These are phyloP conservation scores for Macrostomum lignano DNA, from an alignment of 1,140 invertebrate genomes.

Conservation along the genomic window DNA sequence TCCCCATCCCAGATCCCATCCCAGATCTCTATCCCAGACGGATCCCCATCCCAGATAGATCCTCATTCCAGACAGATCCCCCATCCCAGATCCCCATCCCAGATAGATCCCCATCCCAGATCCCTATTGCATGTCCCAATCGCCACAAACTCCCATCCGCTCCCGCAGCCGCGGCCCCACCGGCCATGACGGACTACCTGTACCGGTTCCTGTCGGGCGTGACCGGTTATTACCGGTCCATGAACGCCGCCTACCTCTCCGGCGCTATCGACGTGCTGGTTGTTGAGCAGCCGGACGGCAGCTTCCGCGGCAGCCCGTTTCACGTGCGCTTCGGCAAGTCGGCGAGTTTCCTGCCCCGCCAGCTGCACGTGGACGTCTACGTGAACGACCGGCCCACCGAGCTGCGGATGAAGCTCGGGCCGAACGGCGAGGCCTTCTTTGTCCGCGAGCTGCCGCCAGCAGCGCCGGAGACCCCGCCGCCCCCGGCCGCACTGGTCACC, in stretches of 20 bases:
- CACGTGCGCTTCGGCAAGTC: conserved; percentile 96
- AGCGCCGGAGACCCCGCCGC: conserved; percentile 27
- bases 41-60: too few relatives aligned
- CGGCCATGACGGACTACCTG: too few relatives aligned
- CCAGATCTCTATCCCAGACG: too few relatives aligned
- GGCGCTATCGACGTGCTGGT: conserved; percentile 96
- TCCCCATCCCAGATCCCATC: too few relatives aligned
- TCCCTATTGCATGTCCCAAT: too few relatives aligned
- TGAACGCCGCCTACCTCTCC: conserved; percentile 80
- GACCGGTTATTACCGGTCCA: too few relatives aligned
- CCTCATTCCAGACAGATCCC: too few relatives aligned
- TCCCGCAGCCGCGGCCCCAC: too few relatives aligned
- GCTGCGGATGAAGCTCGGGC: conserved; percentile 94
- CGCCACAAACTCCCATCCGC: too few relatives aligned
- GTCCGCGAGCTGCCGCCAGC: conserved; percentile 48
- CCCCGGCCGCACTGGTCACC: conserved; percentile 13
- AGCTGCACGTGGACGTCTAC: conserved; percentile 33
- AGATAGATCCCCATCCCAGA: too few relatives aligned
- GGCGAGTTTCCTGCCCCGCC: conserved; percentile 64
- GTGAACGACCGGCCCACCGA: conserved; percentile 74
- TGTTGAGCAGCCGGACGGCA: conserved; percentile 76
- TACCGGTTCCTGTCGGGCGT: too few relatives aligned
- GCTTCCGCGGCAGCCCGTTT: conserved; percentile 76
- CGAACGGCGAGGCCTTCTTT: conserved; percentile 93
- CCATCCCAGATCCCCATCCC: too few relatives aligned